phyloP scores from a whole-genome alignment of 2,888 invertebrate species.

The Drosophila mayaguana region DNA sequence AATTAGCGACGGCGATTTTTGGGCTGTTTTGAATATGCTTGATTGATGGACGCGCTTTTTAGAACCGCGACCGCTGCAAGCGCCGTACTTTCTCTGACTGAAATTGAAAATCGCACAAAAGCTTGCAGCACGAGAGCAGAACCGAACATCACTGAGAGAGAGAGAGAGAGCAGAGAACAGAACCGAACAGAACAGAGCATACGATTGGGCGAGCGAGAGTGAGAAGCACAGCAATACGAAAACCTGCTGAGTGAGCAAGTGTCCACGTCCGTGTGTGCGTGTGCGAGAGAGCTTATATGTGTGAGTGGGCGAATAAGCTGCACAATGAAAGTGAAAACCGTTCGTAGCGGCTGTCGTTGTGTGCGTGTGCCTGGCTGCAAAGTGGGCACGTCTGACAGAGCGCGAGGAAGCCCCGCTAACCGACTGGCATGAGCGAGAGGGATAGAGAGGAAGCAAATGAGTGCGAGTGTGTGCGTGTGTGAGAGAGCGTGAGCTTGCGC shows the following conservation, averaged over 20 bases:
- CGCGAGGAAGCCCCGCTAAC: conserved; percentile 18
- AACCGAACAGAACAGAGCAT: conserved; percentile 20
- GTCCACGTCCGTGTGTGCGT: conserved; percentile 1
- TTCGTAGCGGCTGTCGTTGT: conserved; percentile 37
- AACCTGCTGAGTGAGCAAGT: conserved; percentile 39
- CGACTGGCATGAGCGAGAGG: conserved; percentile 26
- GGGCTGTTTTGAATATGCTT: conserved; percentile 30
- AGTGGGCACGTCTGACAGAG: conserved; percentile 54
- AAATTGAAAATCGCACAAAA: conserved; percentile 62
- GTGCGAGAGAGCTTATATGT: conserved; percentile 7
- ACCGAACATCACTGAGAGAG: conserved; percentile 14
- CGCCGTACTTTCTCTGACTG: conserved; percentile 85
- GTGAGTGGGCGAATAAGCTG: conserved; percentile 58
- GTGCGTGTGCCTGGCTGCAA: conserved; percentile 23
- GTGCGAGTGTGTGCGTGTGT: conserved; percentile 9
- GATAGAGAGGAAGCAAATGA: conserved; percentile 11
- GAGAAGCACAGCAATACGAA: conserved; percentile 27
- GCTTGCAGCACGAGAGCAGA: conserved; percentile 44
- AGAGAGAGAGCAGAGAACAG: conserved; percentile 17
- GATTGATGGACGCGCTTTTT: conserved; percentile 47
- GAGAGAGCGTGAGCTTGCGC: conserved; percentile 32
- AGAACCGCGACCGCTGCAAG: conserved; percentile 80
- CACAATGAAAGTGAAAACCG: conserved; percentile 76
- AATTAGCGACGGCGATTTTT: conserved; percentile 37
- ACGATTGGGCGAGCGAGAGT: conserved; percentile 3